These are phyloP conservation scores for Callitettix versicolor DNA, from an alignment of 1,140 invertebrate genomes.

Conservation along the genomic window DNA sequence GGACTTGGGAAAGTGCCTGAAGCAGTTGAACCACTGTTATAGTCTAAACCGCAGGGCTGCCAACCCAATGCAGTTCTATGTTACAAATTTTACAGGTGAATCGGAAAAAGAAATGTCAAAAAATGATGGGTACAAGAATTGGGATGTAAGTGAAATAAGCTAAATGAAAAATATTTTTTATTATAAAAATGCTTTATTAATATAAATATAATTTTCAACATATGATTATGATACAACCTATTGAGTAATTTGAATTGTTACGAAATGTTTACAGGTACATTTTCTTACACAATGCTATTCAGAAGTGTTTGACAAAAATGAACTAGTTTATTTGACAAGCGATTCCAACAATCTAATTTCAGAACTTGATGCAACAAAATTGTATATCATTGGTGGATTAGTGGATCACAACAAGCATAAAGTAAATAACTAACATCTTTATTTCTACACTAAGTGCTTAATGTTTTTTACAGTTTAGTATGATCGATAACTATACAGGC, in stretches of 20 bases:
- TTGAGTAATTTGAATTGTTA: too few relatives aligned
- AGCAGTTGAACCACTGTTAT: constrained; percentile 89
- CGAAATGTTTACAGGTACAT: too few relatives aligned
- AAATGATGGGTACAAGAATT: constrained; percentile 82
- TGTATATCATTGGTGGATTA: constrained; percentile 92
- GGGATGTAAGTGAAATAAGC: constrained; percentile 70
- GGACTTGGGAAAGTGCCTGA: constrained; percentile 80
- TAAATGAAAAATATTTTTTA: too few relatives aligned
- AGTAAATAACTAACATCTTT: too few relatives aligned
- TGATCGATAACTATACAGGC: too few relatives aligned
- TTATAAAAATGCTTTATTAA: too few relatives aligned
- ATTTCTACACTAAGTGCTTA: too few relatives aligned
- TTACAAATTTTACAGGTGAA: constrained; percentile 69
- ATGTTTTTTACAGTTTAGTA: too few relatives aligned
- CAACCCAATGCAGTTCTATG: constrained; percentile 76
- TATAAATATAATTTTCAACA: too few relatives aligned
- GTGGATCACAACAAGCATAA: constrained; percentile 96
- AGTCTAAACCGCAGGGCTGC: constrained; percentile 75
- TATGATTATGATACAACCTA: too few relatives aligned
- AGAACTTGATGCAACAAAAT: constrained; percentile 60
- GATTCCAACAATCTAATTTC: constrained; percentile 86
- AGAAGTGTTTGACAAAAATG: constrained; percentile 44
- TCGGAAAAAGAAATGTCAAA: constrained; percentile 56
- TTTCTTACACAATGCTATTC: constrained; percentile 19
- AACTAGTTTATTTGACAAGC: constrained; percentile 84